Evolutionary conservation across 2,113 vertebrate genomes (phyloP), one percentile per base, ranked within the genome.

Genomic region (Cromileptes altivelis): DNA sequence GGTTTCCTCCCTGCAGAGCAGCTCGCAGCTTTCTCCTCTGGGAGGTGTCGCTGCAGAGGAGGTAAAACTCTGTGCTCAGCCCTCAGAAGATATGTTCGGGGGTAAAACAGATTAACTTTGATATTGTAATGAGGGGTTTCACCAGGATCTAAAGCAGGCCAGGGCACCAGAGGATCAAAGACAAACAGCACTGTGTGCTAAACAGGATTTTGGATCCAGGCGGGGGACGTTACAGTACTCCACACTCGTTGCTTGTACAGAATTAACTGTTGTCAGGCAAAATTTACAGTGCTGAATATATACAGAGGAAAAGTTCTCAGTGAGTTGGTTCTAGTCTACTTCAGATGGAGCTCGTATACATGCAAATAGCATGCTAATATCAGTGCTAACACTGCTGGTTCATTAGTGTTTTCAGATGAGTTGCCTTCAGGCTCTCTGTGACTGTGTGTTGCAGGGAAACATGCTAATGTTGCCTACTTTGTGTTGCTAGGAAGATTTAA

Each of bases 51-150:
- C 62, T 21, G 15, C 40, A 4, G 65, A 27, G 7, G 75, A 75
- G 80, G n/a, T 18, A 42, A 80, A 83, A 63, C 56, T 76, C 52
- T 2, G 3, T n/a, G 47, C 61, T 69, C 71, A 76, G 68, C 75
- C 53, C 52, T 72, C 60, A 14, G 67, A 77, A 74, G 57, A 70
- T 15, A 40, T 56, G 67, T 84, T 85, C 82, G 58, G 49, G 75
- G 79, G 75, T 74, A 70, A 90, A 90, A 82, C 6, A 85, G 82
- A 89, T 87, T 62, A 85, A 85, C 88, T 87, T 90, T 87, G 85
- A 90, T 90, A 90, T 87, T 90, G 21, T 85, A 87, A 90, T 90
- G 83, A 90, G 79, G 71, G 64, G 56, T 75, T 82, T 87, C 75
- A 27, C 71, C 52, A 7, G 42, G 81, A 89, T 79, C 12, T 73